Evolutionary conservation across 2,113 vertebrate species (phyloP), one percentile per base, ranked within the genome.

Genomic region (Euleptes europaea): DNA sequence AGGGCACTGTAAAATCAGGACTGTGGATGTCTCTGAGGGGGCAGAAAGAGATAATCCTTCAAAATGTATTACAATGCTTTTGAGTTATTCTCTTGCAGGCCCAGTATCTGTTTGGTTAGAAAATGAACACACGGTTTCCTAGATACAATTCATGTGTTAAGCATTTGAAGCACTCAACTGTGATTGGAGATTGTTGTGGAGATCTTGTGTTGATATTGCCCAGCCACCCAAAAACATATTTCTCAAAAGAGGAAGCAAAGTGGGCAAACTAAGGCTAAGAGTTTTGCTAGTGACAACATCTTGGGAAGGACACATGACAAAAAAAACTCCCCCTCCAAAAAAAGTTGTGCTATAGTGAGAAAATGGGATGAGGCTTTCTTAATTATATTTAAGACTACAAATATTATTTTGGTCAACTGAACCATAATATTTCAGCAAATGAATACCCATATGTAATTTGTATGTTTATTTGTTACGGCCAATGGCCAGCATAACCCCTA

Each of bases 1-100:
- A 73, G 49, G 69, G 78, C 67, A 72, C 9, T 85, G 33, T 85
- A 85, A 85, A 79, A 79, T 80, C 42, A 80, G 54, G 23, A 38
- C 54, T 19, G 49, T 49, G 77, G 49, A 23, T 85, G 54, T 49
- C 77, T 85, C 77, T 73, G 67, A 28, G 57, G 70, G 51, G 23
- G 2, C 70, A 44, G 38, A 71, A 85, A 72, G 69, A 63, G 54
- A 63, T 80, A 35, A 79, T 85, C 69, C 40, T 9, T 65, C 67
- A 63, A 72, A 73, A 73, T 21, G n/a, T 73, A 40, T 73, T 65
- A 73, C n/a, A 73, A 21, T 49, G 31, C 70, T 85, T 70, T 49
- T 65, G 78, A 49, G 40, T 38, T 65, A 72, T 23, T 73, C 26
- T 49, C 33, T 73, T n/a, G 54, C 69, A 72, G 40, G 33, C 49